Base-by-base conservation (phyloP, 2,888 invertebrate species). In the Hydroisotoma schaefferi region DNA sequence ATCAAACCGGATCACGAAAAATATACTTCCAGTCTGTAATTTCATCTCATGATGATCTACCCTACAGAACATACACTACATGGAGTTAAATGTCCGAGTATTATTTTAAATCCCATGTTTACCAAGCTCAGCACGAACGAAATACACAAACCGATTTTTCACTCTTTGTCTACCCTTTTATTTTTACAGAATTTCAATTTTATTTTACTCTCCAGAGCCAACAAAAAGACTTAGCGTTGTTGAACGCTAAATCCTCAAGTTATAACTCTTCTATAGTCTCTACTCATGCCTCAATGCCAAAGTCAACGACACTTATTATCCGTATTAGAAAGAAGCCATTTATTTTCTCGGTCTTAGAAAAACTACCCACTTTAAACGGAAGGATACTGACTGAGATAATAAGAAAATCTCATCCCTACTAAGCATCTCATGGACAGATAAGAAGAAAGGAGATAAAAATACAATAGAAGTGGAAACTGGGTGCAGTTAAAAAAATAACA, bases 401-500 rank as follows among this genome's bases (percentile, higher is more conserved):
- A 40, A 40, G 40, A 40, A 40, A 40, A 40, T 40, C 40, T 40
- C 20, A 15, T 8, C n/a, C 15, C 40, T 40, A 20, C 5, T 15
- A 18, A 15, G 22, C 18, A 46, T 46, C 23, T 46, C 46, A 46
- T 26, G 46, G 46, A 20, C 46, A 46, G 46, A 8, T 12, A 8
- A n/a, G n/a, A n/a, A n/a, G n/a, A 15, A 15, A 40, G 25, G 26
- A 29, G 51, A 33, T 33, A 52, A 52, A 33, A 52, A 33, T 52
- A 52, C 51, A 52, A 52, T 52, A 29, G 51, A 15, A 52, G 33
- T 28, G 37, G 51, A 52, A n/a, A n/a, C n/a, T n/a, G n/a, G n/a
- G n/a, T n/a, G n/a, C 51, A 52, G 37, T 20, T 52, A 28, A 29
- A 52, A 49, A 52, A 52, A 52, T 52, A 52, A 52, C 28, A 26